A percentile compares a stretch with the other conserved stretches of the same genome.
Conservation (phyloP, 30 jellyfish, hydroid and myxozoan species). For the Cassiopea xamachana region DNA sequence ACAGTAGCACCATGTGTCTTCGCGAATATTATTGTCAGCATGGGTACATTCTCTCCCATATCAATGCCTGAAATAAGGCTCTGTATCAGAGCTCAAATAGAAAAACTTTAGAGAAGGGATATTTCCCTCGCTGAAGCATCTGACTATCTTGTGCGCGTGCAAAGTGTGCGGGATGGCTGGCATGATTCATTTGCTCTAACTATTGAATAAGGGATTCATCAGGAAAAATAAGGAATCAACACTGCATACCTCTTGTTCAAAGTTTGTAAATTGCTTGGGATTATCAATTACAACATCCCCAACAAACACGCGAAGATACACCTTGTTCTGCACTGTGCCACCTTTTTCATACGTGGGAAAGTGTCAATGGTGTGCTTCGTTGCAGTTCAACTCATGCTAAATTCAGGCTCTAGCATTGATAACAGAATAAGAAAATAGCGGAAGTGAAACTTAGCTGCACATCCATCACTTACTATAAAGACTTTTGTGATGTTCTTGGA, state of each 20-base stretch:
- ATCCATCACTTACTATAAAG: slow-evolving; percentile 56
- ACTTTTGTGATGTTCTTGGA: slow-evolving; percentile 3
- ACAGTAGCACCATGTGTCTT: slow-evolving; percentile 1
- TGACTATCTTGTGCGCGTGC: not conserved
- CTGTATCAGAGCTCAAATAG: no score
- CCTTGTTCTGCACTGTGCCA: slow-evolving; percentile 35
- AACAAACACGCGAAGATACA: slow-evolving; percentile 30
- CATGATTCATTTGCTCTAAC: slow-evolving; percentile 6
- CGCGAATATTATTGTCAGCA: not conserved
- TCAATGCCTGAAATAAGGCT: not conserved
- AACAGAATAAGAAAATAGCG: slow-evolving; percentile 13
- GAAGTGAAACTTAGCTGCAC: slow-evolving; percentile 39
- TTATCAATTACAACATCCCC: slow-evolving; percentile 24
- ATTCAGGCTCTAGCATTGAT: not conserved
- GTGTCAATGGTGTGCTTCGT: slow-evolving; percentile 56
- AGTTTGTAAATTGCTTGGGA: slow-evolving; percentile 46
- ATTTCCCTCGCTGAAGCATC: slow-evolving; percentile 7
- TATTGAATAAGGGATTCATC: not conserved
- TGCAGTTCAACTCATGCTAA: slow-evolving; percentile 27
- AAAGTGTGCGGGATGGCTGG: not conserved
- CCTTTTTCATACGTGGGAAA: slow-evolving; percentile 64
- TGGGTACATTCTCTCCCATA: slow-evolving; percentile 9
- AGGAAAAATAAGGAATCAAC: slow-evolving; percentile 12
- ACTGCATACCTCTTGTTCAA: slow-evolving; percentile 10
- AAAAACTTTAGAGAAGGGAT: not conserved